Percentiles rank a stretch among this genome's conserved stretches.
Evolutionary conservation across 1,140 invertebrate species (phyloP).

Genomic region (Halyomorpha halys): DNA sequence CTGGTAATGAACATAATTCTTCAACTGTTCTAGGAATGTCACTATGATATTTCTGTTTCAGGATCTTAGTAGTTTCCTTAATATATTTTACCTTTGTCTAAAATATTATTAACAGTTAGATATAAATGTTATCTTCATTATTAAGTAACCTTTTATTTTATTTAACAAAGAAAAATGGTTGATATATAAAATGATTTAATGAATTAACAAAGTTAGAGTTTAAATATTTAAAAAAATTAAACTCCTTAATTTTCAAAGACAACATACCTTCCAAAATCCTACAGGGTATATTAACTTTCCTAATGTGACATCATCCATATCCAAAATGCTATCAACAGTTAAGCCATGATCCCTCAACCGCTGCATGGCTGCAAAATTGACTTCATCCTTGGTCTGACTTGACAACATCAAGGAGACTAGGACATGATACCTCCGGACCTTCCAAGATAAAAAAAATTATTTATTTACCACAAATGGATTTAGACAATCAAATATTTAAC

Average conservation of each 20-base stretch:
- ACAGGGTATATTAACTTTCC: conserved; percentile 85
- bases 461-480: neutral
- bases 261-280: conserved; percentile 80
- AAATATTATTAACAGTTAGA: conserved; percentile 31
- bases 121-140: too few relatives aligned
- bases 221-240: too few relatives aligned
- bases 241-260: neutral
- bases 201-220: too few relatives aligned
- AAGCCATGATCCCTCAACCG: conserved; percentile 64
- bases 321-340: conserved; percentile 61
- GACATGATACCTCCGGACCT: conserved; percentile 76
- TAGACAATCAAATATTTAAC: neutral
- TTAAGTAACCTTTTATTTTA: too few relatives aligned
- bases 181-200: too few relatives aligned
- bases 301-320: conserved; percentile 58
- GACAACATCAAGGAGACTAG: conserved; percentile 90
- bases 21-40: conserved; percentile 82
- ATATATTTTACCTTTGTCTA: conserved; percentile 87
- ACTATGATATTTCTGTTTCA: conserved; percentile 66
- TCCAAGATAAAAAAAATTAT: neutral
- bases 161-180: too few relatives aligned
- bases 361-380: conserved; percentile 82
- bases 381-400: conserved; percentile 93
- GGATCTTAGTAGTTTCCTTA: conserved; percentile 71
- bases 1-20: conserved; percentile 73